Evolutionary conservation across 1,140 invertebrate genomes (phyloP), one percentile per base, ranked within the genome.

Genomic region (Brevipalpus yothersi): DNA sequence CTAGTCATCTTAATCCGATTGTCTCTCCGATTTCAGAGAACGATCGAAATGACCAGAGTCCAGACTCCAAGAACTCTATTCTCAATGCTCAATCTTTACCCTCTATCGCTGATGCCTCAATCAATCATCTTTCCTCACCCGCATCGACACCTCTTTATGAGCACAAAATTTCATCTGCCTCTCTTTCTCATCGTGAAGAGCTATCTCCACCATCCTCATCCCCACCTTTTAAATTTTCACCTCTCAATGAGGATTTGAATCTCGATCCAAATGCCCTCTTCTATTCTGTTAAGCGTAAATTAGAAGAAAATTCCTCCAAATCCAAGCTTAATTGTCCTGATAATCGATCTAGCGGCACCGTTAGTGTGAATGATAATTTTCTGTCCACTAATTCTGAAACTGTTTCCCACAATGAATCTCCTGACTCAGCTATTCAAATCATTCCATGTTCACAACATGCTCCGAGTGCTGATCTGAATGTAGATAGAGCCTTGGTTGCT

Each of bases 1-100:
- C 65, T 61, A 64, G 66, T 61, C 17, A 10, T 15, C 17, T 57
- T 41, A 40, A 19, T 57, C 40, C 13, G 31, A 11, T 39, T 19
- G 43, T 58, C 49, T 19, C 9, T n/a, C 49, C 21, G 17, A 51
- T 51, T 51, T 51, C n/a, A 17, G 49, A 17, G 17, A 19, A 51
- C n/a, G 2, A 51, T 45, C n/a, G 17, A 2, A 19, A 17, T 19
- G 49, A 51, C 9, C n/a, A 51, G 21, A 17, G n/a, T 19, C 9
- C n/a, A 17, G 49, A 51, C 2, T n/a, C n/a, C 9, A 17, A 1
- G n/a, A 51, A 51, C 5, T n/a, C n/a, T 51, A 10, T 10, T 17
- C n/a, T 55, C 10, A 17, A 39, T 39, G 12, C 23, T 40, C 39
- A 15, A 39, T 12, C 23, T 11, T 15, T 21, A 40, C 21, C 53